Conservation (phyloP, 2,113 vertebrate species). For the human (Homo sapiens) region GRCh38 chr3:30847501-30848000, state of each 20-base stretch:
- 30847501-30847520: background rate
- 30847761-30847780: background rate
- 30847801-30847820: background rate
- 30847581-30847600: background rate
- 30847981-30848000: background rate
- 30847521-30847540: background rate
- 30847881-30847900: background rate
- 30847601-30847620: background rate
- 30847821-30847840: constrained; percentile 46
- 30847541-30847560: background rate
- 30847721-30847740: background rate
- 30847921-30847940: background rate
- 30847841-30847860: background rate
- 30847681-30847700: background rate
- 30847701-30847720: background rate
- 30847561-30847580: background rate
- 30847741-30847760: background rate
- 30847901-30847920: constrained; percentile 10
- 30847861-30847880: background rate
- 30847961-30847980: constrained; percentile 48
- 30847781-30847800: background rate
- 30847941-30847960: constrained; percentile 34
- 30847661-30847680: background rate
- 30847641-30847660: background rate
- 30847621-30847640: background rate